Base-by-base conservation (phyloP, 1,140 invertebrate genomes). In the Planococcus citri region DNA sequence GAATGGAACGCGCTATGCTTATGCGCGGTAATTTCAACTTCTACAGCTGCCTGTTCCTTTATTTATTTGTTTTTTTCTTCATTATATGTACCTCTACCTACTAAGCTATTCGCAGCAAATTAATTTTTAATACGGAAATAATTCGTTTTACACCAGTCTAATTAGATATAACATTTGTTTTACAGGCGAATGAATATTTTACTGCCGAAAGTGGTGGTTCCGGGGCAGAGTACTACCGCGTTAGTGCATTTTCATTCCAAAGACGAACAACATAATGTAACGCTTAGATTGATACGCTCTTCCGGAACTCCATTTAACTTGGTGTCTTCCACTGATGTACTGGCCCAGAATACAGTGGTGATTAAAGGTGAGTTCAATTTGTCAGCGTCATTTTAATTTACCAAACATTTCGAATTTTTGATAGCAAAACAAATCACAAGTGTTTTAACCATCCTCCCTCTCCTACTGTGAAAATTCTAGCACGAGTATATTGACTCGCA, bases 231-330 rank as follows among this genome's bases (percentile, higher is more conserved):
- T 10, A 64, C 60, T 17, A 64, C 60, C 4, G 60, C 60, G 24
- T 17, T 64, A 25, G 22, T 64, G 1, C 60, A 64, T 64, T 64
- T 64, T 25, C 60, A 64, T 21, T 9, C 3, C 6, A 64, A 22
- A 25, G 20, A 64, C 10, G 22, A 64, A 64, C 3, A 64, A 64
- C 60, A 64, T 27, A 64, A 64, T 64, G 60, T 64, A 64, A 64
- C 60, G 2, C 60, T 64, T 25, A 24, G 60, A 9, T 17, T 64
- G 9, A 64, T 17, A 24, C 21, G 60, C 10, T 27, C 60, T 4
- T 4, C 17, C 6, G 60, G 24, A 10, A 25, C 21, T 4, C 10
- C 25, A 10, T 24, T 25, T 17, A 27, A 17, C 24, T 64, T 9
- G 1, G 25, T 25, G 10, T 25, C 60, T 10, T 20, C 22, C 20